Base-by-base conservation (phyloP, 2,113 vertebrate species). In the Tympanuchus pallidicinctus region DNA sequence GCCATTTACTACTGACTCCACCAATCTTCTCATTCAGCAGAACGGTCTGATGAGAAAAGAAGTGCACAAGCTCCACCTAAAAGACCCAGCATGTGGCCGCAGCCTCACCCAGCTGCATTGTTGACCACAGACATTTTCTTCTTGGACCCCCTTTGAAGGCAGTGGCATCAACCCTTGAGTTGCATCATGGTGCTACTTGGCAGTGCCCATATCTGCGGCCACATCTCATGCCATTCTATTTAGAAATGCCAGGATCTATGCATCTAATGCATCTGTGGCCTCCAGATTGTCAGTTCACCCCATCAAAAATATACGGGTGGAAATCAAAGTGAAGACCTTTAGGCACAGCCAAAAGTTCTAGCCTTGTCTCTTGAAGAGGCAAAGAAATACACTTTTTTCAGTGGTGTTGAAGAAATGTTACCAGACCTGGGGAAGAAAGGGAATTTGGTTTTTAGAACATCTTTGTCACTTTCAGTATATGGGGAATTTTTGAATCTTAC, bases 361-460 rank as follows among this genome's bases (percentile, higher is more conserved):
- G 22, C 45, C 47, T 48, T 48, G 21, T 48, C 48, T 50, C 24
- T 50, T 24, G 22, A 50, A 25, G 48, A 25, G 48, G 21, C 48
- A 24, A 25, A 50, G 48, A 50, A 50, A 50, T 50, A 50, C 48
- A 50, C 24, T 25, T 50, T 50, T 50, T 24, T 50, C 48, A 50
- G 36, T 59, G 36, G 3, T 28, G 34, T 9, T 43, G 34, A 32
- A 83, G 20, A 24, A 64, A 42, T 8, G 2, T 13, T 40, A 21
- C 10, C 43, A 71, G 50, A 45, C 3, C 20, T 15, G 6, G 61
- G 21, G 15, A 32, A 71, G 27, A 59, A 19, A 14, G 14, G 17
- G 12, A 75, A 66, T 56, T 17, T 1, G 4, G 11, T 54, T 48
- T 11, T 22, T 59, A 1, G 0, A 14, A 7, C 30, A 70, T 13